Base-by-base conservation (phyloP, 92 coral and sea anemone species). In the Plumapathes pennacea region DNA sequence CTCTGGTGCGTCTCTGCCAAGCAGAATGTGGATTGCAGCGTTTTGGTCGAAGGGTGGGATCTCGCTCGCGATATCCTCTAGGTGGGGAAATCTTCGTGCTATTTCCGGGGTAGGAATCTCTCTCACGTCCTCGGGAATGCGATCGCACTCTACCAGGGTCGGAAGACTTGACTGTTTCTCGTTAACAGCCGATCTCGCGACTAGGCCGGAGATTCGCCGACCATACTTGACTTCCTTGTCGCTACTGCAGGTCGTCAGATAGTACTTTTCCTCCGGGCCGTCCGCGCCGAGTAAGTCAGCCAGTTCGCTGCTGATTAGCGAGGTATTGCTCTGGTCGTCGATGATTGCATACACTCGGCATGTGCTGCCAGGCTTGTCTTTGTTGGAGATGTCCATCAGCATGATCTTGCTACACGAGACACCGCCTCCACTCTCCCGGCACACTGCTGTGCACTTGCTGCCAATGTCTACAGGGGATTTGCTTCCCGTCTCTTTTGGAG, bases 1-100 rank as follows among this genome's bases (percentile, higher is more conserved):
- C 57, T 73, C 72, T 6, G 72, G 80, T 30, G 83, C 56, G 32
- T 76, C 83, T 57, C 80, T 54, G 22, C 86, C 75, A 4, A 71
- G 20, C 13, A 80, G 64, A 13, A 80, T 25, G 38, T 71, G 80
- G 33, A 64, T 39, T 5, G 37, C 66, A 21, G 80, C 74, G 19
- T 43, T 41, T 20, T 48, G 12, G 34, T 80, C 62, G 28, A 71
- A 4, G 30, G 80, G 75, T 30, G 76, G 86, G 40, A 71, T 80
- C 25, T 80, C 48, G 60, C 57, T 25, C 17, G 76, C 80, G 19
- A 71, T 80, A n/a, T 50, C 54, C 51, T 57, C 3, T 25, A 80
- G 64, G 58, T 71, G 86, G 28, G 80, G 70, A 50, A 70, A 80
- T 12, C 78, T 71, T 64, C 72, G 46, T 34, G 76, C 71, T 55